Evolutionary conservation across 2,888 invertebrate genomes (phyloP).

Genomic region (Drosophila monieri): DNA sequence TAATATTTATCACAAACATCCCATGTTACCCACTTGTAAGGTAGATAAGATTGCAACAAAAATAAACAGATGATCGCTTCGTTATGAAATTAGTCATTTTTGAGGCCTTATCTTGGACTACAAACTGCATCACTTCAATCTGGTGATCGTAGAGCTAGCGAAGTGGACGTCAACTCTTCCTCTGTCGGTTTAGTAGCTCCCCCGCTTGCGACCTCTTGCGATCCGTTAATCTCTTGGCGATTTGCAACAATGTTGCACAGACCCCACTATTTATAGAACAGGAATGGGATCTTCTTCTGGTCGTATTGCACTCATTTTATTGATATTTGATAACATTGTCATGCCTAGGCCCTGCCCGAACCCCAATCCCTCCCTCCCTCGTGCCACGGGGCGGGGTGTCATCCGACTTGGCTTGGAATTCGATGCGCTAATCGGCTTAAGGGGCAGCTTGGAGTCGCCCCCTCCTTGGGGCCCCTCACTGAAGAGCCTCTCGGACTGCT

Average conservation of each 20-base stretch:
- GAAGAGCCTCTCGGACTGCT: slow-evolving; percentile 43
- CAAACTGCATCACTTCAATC: slow-evolving; percentile 4
- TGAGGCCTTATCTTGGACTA: background rate
- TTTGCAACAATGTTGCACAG: slow-evolving; percentile 64
- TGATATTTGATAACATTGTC: slow-evolving; percentile 76
- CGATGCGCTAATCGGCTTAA: slow-evolving; percentile 70
- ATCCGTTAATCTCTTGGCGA: slow-evolving; percentile 63
- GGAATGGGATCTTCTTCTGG: slow-evolving; percentile 23
- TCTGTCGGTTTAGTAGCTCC: background rate
- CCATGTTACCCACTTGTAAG: background rate
- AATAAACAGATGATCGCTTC: background rate
- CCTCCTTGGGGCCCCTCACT: background rate
- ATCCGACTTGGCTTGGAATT: slow-evolving; percentile 40
- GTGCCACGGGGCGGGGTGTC: slow-evolving; percentile 1
- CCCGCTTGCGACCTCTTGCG: slow-evolving; percentile 14
- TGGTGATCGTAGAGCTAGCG: background rate
- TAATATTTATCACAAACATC: background rate
- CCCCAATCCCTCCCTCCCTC: background rate
- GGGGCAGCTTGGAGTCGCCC: slow-evolving; percentile 34
- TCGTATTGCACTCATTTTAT: slow-evolving; percentile 54
- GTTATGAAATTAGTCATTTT: background rate
- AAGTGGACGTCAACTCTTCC: slow-evolving; percentile 4
- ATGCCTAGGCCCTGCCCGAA: slow-evolving; percentile 24
- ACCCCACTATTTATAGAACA: slow-evolving; percentile 51
- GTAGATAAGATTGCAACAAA: background rate